Conservation (phyloP, 2,113 vertebrate species). For the Aegypius monachus region DNA sequence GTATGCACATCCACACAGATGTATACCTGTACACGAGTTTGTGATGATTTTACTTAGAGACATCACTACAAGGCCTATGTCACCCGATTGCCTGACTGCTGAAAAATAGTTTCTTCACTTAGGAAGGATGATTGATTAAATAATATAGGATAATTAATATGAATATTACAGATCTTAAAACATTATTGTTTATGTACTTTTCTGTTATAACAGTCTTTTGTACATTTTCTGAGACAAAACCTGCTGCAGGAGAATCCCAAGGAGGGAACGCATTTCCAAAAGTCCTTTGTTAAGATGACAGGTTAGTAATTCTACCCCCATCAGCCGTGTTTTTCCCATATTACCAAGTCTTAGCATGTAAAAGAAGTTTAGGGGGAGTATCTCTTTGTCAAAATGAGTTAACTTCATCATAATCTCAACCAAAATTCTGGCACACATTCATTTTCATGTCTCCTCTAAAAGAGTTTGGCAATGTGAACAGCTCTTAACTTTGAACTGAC, state of each 20-base stretch:
- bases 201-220: not conserved
- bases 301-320: not conserved
- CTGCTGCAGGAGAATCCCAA: not conserved
- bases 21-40: not conserved
- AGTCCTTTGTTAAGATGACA: constrained; percentile 13
- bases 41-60: not conserved
- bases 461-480: not conserved
- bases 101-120: not conserved
- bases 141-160: not conserved
- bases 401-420: not conserved
- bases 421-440: not conserved
- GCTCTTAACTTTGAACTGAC: not conserved
- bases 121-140: not conserved
- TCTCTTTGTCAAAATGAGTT: not conserved
- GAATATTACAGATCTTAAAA: not conserved
- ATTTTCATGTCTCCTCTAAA: not conserved
- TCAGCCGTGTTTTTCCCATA: not conserved
- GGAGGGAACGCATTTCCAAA: not conserved
- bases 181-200: not conserved
- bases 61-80: not conserved
- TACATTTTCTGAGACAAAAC: not conserved
- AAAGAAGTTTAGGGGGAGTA: not conserved
- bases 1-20: not conserved
- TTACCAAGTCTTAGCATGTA: not conserved
- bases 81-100: not conserved